Percentiles rank a stretch among this genome's conserved stretches.
Conservation (phyloP, 2,888 invertebrate species). For the Falcaria lacertinaria region DNA sequence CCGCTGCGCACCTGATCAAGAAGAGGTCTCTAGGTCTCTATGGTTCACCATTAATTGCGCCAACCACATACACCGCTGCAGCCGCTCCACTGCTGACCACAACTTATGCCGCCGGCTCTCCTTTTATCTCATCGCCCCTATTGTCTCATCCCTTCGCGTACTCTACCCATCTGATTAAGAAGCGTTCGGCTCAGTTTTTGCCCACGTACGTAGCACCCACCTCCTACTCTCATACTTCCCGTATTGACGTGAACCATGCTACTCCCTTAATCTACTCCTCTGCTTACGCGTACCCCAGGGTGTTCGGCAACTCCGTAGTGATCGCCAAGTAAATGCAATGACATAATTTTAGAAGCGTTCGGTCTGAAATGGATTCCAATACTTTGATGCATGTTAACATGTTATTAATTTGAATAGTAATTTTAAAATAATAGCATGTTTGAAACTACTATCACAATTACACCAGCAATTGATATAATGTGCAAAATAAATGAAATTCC, state of each 20-base stretch:
- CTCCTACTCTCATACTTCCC: slow-evolving; percentile 41
- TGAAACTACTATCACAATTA: no score
- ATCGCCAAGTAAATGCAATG: neutral
- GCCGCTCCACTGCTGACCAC: slow-evolving; percentile 35
- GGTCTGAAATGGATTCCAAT: no score
- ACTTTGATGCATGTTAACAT: no score
- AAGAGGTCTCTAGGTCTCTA: slow-evolving; percentile 39
- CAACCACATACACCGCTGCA: slow-evolving; percentile 31
- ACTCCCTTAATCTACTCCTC: slow-evolving; percentile 32
- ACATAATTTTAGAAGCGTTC: neutral
- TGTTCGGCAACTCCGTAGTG: neutral
- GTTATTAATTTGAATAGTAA: no score
- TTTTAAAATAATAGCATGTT: no score
- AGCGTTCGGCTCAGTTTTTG: slow-evolving; percentile 39
- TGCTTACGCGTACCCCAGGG: slow-evolving; percentile 21
- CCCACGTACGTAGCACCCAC: slow-evolving; percentile 38
- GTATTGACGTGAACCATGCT: slow-evolving; percentile 36
- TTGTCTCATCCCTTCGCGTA: slow-evolving; percentile 36
- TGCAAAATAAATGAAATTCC: no score
- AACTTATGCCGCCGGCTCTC: slow-evolving; percentile 36
- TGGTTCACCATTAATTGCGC: slow-evolving; percentile 4
- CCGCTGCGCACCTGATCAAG: slow-evolving; percentile 49
- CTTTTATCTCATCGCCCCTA: slow-evolving; percentile 7
- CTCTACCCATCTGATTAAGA: slow-evolving; percentile 47
- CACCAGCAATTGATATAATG: no score